Evolutionary conservation across 2,113 vertebrate species (phyloP), one percentile per base, ranked within the genome.

Genomic region (Fulmarus glacialis): DNA sequence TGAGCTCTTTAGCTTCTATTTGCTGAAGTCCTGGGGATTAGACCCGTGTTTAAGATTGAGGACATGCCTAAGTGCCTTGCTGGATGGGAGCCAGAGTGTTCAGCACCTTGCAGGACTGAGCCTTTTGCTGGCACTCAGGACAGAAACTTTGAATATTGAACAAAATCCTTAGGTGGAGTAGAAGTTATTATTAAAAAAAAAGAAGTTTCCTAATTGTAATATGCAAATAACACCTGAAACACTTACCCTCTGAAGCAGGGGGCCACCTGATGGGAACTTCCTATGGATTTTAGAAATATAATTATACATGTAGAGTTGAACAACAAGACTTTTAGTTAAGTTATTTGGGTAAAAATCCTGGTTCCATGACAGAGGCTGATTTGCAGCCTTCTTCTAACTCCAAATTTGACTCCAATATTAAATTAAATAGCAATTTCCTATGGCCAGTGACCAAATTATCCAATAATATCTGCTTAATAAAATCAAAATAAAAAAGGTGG

Each of bases 401-500:
- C 1, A 2, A 66, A 67, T 97, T 91, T 89, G 48, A 79, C 30
- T 85, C 17, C 64, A 85, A 88, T 83, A 93, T 95, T 87, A 93
- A 80, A 86, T 91, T 96, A 95, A 94, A 93, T 87, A 66, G 34
- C 53, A 96, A 93, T 97, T 96, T 94, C 93, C 91, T 94, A 93
- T 80, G 62, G 52, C 32, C 66, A 82, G 26, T 68, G 52, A 70
- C 53, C 48, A 93, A 96, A 96, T 91, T 85, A 85, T 85, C 62
- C 58, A 92, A 53, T 85, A 93, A 64, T 42, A 15, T 82, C 87
- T 91, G 26, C 66, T 56, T 79, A 93, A 80, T 66, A 53, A 32
- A 96, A 92, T 93, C 32, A 93, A 93, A 95, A 90, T 89, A 78
- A 79, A 67, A 92, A 93, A 82, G 48, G 83, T 91, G 56, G 63